Evolutionary conservation across 2,888 invertebrate genomes (phyloP).

Genomic region (Mesoligia furuncula): DNA sequence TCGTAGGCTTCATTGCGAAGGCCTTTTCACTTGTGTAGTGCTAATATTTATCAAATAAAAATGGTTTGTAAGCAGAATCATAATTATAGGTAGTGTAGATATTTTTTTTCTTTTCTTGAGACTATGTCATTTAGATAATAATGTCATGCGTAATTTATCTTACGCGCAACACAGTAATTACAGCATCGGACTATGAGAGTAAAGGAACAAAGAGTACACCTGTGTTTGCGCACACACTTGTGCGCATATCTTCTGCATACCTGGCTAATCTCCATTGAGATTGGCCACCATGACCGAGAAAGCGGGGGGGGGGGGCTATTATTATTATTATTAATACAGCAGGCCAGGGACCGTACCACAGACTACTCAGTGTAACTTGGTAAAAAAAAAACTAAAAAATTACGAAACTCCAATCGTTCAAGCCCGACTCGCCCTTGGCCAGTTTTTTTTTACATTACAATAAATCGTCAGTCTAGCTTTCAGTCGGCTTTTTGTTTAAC

Average conservation of each 20-base stretch:
- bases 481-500: conserved; percentile 11
- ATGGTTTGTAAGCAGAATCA: background rate
- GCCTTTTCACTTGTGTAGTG: too few relatives aligned
- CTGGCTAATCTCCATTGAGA: too few relatives aligned
- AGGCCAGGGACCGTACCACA: background rate
- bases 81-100: background rate
- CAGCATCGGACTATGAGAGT: too few relatives aligned
- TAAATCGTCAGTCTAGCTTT: conserved; percentile 20
- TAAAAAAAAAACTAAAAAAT: too few relatives aligned
- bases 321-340: too few relatives aligned
- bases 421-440: background rate
- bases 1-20: too few relatives aligned
- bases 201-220: too few relatives aligned
- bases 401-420: background rate
- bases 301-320: too few relatives aligned
- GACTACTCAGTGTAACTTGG: background rate
- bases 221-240: too few relatives aligned
- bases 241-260: too few relatives aligned
- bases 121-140: background rate
- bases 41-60: background rate
- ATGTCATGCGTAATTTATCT: background rate
- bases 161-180: too few relatives aligned
- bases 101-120: background rate
- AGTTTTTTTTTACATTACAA: conserved; percentile 19
- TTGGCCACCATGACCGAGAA: too few relatives aligned